Percentiles rank a stretch among this genome's conserved stretches.
Conservation (phyloP, 1,140 invertebrate species). For the Chlorops oryzae region DNA sequence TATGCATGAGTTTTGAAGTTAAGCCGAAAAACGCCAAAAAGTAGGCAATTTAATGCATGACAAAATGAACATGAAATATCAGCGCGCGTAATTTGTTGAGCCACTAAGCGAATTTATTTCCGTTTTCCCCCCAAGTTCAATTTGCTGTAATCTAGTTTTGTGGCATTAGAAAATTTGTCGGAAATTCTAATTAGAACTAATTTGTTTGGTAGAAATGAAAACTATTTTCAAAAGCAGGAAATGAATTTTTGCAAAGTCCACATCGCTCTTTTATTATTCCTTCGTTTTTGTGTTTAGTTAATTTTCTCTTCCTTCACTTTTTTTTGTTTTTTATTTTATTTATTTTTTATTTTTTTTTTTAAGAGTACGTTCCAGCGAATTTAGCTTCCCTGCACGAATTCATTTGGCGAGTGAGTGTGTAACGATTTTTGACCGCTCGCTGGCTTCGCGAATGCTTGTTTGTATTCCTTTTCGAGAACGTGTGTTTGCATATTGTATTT, state of each 20-base stretch:
- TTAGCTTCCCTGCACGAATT: conserved; percentile 6
- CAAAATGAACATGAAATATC: too few species aligned
- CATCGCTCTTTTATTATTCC: neutral
- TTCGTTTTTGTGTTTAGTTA: neutral
- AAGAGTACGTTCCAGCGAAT: neutral
- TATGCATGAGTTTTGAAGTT: neutral
- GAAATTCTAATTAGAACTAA: too few species aligned
- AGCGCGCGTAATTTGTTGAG: neutral
- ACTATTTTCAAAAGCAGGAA: too few species aligned
- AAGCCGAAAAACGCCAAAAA: conserved; percentile 2
- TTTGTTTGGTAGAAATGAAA: too few species aligned
- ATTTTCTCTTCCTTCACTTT: too few species aligned
- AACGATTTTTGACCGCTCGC: too few species aligned
- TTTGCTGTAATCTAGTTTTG: too few species aligned
- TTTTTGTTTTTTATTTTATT: conserved; percentile 4
- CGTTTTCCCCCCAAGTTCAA: too few species aligned
- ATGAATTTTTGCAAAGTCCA: too few species aligned
- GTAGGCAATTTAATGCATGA: neutral
- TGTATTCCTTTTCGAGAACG: neutral
- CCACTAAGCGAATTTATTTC: neutral
- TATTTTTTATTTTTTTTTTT: conserved; percentile 6
- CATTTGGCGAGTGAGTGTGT: too few species aligned
- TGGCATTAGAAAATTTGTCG: too few species aligned
- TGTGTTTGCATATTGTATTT: conserved; percentile 42
- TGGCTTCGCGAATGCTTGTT: conserved; percentile 13